phyloP scores from a whole-genome alignment of 2,888 invertebrate genomes.

The Branchinecta sandiegonensis region DNA sequence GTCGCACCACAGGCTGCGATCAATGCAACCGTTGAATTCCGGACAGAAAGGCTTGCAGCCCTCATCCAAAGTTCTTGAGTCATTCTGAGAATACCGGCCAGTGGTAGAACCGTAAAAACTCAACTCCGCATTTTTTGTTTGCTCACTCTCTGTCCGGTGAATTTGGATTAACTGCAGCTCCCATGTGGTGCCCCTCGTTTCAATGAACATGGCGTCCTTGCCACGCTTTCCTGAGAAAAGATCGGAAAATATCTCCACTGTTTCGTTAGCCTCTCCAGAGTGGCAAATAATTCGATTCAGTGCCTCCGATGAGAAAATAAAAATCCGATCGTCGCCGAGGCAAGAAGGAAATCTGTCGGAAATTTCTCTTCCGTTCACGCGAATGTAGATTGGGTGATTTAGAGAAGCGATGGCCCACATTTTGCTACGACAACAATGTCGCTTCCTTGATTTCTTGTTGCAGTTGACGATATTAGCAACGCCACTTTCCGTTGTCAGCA shows the following conservation, averaged over 20 bases:
- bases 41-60: neutral
- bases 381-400: neutral
- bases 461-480: neutral
- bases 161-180: neutral
- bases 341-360: neutral
- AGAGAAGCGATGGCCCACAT: neutral
- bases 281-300: neutral
- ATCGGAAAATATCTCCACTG: constrained; percentile 5
- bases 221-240: neutral
- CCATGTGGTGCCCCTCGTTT: neutral
- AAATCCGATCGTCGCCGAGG: constrained; percentile 8
- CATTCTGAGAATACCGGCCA: neutral
- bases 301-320: neutral
- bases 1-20: constrained; percentile 1
- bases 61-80: neutral
- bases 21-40: neutral
- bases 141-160: neutral
- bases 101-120: neutral
- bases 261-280: neutral
- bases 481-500: neutral
- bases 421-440: neutral
- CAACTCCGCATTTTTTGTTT: constrained; percentile 1
- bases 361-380: constrained; percentile 6
- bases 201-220: neutral
- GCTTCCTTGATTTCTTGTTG: neutral